Evolutionary conservation across 2,113 vertebrate genomes (phyloP).

Genomic region (Piaya cayana): DNA sequence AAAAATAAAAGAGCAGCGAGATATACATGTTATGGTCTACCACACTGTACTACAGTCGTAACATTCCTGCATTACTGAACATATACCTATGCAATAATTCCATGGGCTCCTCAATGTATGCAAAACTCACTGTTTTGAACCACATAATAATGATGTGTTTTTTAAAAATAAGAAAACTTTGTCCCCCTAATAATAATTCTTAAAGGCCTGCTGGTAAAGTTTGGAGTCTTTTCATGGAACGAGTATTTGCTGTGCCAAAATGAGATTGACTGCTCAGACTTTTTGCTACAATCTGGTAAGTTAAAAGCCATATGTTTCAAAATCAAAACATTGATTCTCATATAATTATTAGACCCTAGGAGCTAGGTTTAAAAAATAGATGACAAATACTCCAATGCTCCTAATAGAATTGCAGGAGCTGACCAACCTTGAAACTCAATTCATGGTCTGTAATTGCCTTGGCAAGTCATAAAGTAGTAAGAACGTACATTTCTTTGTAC

Average conservation of each 20-base stretch:
- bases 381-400: neutral
- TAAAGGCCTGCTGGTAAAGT: neutral
- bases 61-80: accelerated
- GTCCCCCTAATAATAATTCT: accelerated
- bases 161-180: neutral
- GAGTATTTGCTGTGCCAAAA: neutral
- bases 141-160: neutral
- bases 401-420: conserved; percentile 23
- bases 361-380: neutral
- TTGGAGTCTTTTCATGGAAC: neutral
- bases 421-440: conserved; percentile 51
- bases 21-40: neutral
- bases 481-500: conserved; percentile 1
- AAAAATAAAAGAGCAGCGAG: neutral
- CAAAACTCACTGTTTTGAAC: neutral
- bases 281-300: neutral
- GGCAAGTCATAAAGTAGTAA: conserved; percentile 25
- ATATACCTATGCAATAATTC: neutral
- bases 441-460: conserved; percentile 43
- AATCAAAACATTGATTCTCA: conserved; percentile 5
- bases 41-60: neutral
- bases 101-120: accelerated
- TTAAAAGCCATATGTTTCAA: neutral
- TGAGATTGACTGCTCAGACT: conserved; percentile 9
- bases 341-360: conserved; percentile 10